Base-by-base conservation (phyloP, 2,113 vertebrate species). In the Chrysochloris asiatica region DNA sequence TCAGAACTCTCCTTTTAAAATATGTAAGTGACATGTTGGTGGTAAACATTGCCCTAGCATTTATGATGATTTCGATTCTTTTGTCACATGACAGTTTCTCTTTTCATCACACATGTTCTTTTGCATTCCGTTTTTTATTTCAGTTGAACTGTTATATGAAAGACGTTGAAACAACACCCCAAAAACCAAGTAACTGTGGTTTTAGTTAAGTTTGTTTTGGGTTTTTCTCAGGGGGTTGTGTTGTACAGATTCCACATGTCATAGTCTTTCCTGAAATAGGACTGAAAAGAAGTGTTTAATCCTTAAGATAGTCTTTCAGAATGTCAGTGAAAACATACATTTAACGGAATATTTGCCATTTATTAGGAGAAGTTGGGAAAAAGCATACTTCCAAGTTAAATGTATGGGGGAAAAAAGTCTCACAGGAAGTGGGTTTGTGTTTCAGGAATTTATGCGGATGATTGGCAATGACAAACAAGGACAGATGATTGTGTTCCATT, bases 381-480 rank as follows among this genome's bases (percentile, higher is more conserved):
- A 82, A 84, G 89, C 93, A 17, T 86, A 14, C 38, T 85, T 94
- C n/a, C 26, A 94, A 80, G 56, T 90, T 90, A 83, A 90, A 69
- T 86, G 17, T 80, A 71, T 19, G 48, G 54, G 83, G 59, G 71
- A 48, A 48, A 79, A 90, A 72, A 78, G 52, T 33, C 33, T 85
- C 45, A 92, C 33, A 89, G 54, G 92, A 89, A 81, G 8, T 88
- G 48, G 47, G 4, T 86, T 95, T 97, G 36, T 85, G 52, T 97
- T 98, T 83, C 96, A 99, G 99, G 99, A 99, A 96, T 99, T 99
- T 95, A 99, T 99, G 99, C 98, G 98, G 69, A 98, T 98, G 98
- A 99, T 99, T 97, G 99, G 99, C 30, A 98, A 98, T 88, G 99
- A 99, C 95, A 99, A 99, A 95, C 99, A 99, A 96, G 99, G 99